Percentiles rank a stretch among this genome's conserved stretches.
Evolutionary conservation across 1,140 invertebrate species (phyloP).

Genomic region (Planococcus citri): DNA sequence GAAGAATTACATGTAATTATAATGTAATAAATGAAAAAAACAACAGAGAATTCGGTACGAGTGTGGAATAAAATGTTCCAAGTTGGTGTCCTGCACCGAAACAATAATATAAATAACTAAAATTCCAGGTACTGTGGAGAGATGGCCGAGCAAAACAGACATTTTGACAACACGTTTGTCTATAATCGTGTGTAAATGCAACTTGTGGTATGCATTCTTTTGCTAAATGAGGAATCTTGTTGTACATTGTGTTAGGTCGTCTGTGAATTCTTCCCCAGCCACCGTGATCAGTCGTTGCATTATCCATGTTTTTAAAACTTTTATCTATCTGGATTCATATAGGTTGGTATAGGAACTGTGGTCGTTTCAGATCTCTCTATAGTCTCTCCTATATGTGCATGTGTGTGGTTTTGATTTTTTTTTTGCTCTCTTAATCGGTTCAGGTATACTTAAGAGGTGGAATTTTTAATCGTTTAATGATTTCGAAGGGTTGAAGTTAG

Average conservation of each 20-base stretch:
- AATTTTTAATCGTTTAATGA: too few species aligned
- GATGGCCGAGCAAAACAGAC: background rate
- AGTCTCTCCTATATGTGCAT: too few species aligned
- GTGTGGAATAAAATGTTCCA: conserved; percentile 18
- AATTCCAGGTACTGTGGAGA: conserved; percentile 14
- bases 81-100: conserved; percentile 14
- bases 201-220: conserved; percentile 17
- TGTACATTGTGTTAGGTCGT: conserved; percentile 18
- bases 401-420: too few species aligned
- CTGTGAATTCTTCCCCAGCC: conserved; percentile 12
- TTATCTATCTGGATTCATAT: background rate
- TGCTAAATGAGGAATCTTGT: conserved; percentile 19
- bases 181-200: conserved; percentile 19
- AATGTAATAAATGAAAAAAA: conserved; percentile 15
- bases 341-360: too few species aligned
- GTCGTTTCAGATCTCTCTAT: too few species aligned
- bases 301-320: background rate
- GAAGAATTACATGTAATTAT: conserved; percentile 17
- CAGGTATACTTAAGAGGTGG: too few species aligned
- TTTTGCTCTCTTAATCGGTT: too few species aligned
- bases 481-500: too few species aligned
- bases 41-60: conserved; percentile 1
- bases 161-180: conserved; percentile 19
- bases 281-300: conserved; percentile 1
- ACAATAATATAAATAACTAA: conserved; percentile 19